Percentiles rank a stretch among this genome's conserved stretches.
phyloP scores from a whole-genome alignment of 2,113 vertebrate species.

The Cryptotis parvus region DNA sequence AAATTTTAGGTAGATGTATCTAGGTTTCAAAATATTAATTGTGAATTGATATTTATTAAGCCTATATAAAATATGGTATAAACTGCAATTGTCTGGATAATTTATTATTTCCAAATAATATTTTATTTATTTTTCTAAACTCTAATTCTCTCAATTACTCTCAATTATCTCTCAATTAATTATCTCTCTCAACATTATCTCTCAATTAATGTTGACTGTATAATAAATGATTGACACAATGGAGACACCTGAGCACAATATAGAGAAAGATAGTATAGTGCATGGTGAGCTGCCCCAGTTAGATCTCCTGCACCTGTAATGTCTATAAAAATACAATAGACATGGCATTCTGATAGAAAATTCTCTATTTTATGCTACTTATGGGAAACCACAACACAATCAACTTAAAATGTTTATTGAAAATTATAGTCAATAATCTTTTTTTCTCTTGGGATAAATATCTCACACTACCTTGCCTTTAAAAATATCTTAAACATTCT shows the following conservation, averaged over 20 bases:
- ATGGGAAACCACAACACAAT: not conserved
- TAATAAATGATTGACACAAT: too few species aligned
- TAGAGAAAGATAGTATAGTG: too few species aligned
- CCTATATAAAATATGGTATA: not conserved
- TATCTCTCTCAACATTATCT: too few species aligned
- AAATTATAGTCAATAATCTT: not conserved
- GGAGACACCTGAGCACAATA: too few species aligned
- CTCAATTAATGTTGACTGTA: too few species aligned
- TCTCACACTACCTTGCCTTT: not conserved
- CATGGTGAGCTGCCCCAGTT: too few species aligned
- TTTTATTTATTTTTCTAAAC: too few species aligned
- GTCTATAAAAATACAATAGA: too few species aligned
- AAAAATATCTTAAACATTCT: not conserved
- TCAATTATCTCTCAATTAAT: too few species aligned
- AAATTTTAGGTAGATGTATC: not conserved
- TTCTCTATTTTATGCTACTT: not conserved
- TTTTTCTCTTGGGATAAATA: not conserved
- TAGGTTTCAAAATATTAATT: not conserved
- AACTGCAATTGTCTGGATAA: not conserved
- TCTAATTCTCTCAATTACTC: too few species aligned
- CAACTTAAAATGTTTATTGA: not conserved
- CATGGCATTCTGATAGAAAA: not conserved
- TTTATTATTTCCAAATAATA: not conserved
- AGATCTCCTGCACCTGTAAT: too few species aligned
- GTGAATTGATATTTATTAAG: conserved; percentile 9